A percentile compares a stretch with the other conserved stretches of the same genome.
phyloP scores from a whole-genome alignment of 1,140 invertebrate species.

The Armadillidium nasatum region DNA sequence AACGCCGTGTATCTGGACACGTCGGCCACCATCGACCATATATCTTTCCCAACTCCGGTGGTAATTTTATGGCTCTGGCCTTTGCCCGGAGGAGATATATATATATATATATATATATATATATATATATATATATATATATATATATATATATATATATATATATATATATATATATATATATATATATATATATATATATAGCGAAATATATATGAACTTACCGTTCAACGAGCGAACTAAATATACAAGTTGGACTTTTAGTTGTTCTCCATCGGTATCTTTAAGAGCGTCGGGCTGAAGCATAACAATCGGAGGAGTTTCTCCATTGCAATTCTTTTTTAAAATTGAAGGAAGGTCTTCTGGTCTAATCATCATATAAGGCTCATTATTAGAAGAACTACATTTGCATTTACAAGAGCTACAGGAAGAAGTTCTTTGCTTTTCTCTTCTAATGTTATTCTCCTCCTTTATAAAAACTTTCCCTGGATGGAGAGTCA shows the following conservation, averaged over 20 bases:
- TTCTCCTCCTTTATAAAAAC: no score
- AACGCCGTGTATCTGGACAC: no score
- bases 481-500: no score
- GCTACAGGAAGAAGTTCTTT: background rate
- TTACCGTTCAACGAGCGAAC: background rate
- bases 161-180: background rate
- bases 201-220: background rate
- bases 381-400: background rate
- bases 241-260: constrained; percentile 30
- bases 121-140: constrained; percentile 18
- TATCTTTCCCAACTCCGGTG: no score
- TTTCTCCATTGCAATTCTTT: background rate
- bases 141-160: constrained; percentile 14
- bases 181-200: no score
- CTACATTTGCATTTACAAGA: background rate
- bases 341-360: background rate
- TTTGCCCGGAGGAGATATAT: no score
- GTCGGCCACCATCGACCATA: no score
- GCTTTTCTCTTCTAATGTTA: no score
- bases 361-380: background rate
- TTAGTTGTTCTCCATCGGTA: constrained; percentile 26
- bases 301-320: background rate
- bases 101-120: constrained; percentile 11
- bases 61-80: no score
- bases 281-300: background rate